A percentile compares a stretch with the other conserved stretches of the same genome.
These are phyloP conservation scores for Euproctis similis DNA, from an alignment of 2,888 invertebrate species.

Conservation along the genomic window DNA sequence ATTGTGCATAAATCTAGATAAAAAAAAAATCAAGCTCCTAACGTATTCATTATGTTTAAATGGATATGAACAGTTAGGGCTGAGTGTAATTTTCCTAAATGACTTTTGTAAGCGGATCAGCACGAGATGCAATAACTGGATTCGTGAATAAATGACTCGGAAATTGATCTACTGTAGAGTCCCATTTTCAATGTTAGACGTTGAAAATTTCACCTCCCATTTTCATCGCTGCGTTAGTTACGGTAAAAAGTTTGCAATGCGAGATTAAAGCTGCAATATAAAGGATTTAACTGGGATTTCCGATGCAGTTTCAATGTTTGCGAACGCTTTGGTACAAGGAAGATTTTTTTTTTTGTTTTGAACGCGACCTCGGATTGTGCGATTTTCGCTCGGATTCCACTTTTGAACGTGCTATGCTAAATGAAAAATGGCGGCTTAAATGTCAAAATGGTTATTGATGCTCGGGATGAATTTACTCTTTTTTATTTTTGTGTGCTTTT, in stretches of 20 bases:
- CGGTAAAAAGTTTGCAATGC: constrained; percentile 35
- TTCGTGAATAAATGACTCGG: constrained; percentile 69
- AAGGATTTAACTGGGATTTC: constrained; percentile 41
- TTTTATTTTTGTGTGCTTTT: too few species aligned
- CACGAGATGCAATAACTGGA: constrained; percentile 70
- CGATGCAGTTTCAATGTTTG: constrained; percentile 46
- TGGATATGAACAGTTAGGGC: constrained; percentile 33
- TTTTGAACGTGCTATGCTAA: constrained; percentile 43
- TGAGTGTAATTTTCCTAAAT: constrained; percentile 61
- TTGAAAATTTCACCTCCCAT: constrained; percentile 40
- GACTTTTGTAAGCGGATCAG: constrained; percentile 61
- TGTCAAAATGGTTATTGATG: constrained; percentile 71
- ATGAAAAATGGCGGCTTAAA: constrained; percentile 68
- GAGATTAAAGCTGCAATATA: constrained; percentile 56
- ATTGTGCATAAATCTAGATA: constrained; percentile 40
- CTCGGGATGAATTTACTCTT: too few species aligned
- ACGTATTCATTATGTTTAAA: constrained; percentile 29
- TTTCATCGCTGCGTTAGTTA: constrained; percentile 54
- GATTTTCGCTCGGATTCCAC: constrained; percentile 47
- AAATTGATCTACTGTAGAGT: constrained; percentile 62
- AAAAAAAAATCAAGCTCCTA: constrained; percentile 23
- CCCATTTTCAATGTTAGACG: constrained; percentile 37
- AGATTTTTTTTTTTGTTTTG: constrained; percentile 56
- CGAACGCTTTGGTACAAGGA: constrained; percentile 35
- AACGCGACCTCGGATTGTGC: constrained; percentile 48